Evolutionary conservation across 53 echinoderm and acorn worm species (phyloP), one percentile per base, ranked within the genome.

Genomic region (Echinometra lucunter): DNA sequence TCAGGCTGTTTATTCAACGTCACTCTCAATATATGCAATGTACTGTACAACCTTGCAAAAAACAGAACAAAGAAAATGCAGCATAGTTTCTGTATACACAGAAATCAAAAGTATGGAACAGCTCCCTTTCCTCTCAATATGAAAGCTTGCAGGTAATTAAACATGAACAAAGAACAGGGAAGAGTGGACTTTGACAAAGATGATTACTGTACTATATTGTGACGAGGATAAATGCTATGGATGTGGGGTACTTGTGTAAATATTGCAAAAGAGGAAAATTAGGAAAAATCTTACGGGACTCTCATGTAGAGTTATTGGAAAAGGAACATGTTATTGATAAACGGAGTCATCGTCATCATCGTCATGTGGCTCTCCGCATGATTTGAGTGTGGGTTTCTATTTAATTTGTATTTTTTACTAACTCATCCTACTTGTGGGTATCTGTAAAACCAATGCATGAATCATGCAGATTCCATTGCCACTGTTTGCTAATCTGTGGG

Each of bases 401-500:
- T 63, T 27, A 19, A 58, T 18, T 18, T 23, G 6, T 25, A 44
- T 44, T 44, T 18, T 23, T 23, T 25, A 44, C 81, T 44, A 5
- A 44, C 21, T 21, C 37, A 28, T 28, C 81, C 19, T 47, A 30
- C 11, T 72, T 42, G 25, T 19, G 82, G 19, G 82, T 15, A 7
- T 23, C 45, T 47, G 2, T 85, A 49, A 28, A 49, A 85, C 49
- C 47, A 10, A 15, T 6, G 47, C 8, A 85, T 85, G 85, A 85
- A 85, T 85, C 85, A 85, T 85, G 12, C 47, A 1, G 45, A 85
- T n/a, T 42, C 23, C 42, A 3, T 13, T 85, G n/a, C 85, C 49
- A 85, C 30, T 85, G 85, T 85, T 85, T 85, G 85, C 85, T 16
- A 30, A n/a, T 13, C 85, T 47, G 85, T 85, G 85, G 85, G 85